Base-by-base conservation (phyloP, 1,140 invertebrate genomes). In the Matsumurasca onukii region DNA sequence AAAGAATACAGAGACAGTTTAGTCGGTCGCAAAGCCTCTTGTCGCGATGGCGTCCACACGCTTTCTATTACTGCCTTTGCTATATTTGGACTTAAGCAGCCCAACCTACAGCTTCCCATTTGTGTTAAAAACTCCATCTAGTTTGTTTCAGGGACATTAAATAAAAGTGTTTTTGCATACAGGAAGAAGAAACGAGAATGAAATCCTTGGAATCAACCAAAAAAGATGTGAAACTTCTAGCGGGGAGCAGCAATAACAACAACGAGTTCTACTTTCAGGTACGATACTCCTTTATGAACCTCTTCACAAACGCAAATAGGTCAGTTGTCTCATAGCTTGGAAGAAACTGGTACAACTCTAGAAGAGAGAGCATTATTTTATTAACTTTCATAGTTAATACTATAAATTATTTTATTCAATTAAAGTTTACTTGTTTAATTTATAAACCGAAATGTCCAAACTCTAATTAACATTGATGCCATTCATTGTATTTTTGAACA, bases 131-230 rank as follows among this genome's bases (percentile, higher is more conserved):
- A n/a, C n/a, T n/a, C n/a, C n/a, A n/a, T n/a, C n/a, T n/a, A n/a
- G n/a, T n/a, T n/a, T n/a, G n/a, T n/a, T n/a, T n/a, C n/a, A n/a
- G n/a, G n/a, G n/a, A n/a, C n/a, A n/a, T n/a, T n/a, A n/a, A 45
- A 48, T 61, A 48, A 65, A 17, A 20, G 29, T 13, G 67, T 31
- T 66, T 68, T 75, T 69, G 25, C 65, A 77, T n/a, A 77, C 78
- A 67, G 77, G 76, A 52, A 71, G 77, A 1, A 74, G 79, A 77
- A 76, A 79, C 75, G 73, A 79, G 77, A 75, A 77, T 74, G 70
- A 76, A 30, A 66, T 78, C 83, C 69, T 79, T 88, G 75, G 81
- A 84, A 72, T 76, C 76, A 1, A 82, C 86, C 3, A 78, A 83
- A 68, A 79, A 82, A 39, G 87, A 88, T 75, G 79, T 80, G 55